Evolutionary conservation across 2,113 vertebrate species (phyloP).

Genomic region (Thryonomys swinderianus): DNA sequence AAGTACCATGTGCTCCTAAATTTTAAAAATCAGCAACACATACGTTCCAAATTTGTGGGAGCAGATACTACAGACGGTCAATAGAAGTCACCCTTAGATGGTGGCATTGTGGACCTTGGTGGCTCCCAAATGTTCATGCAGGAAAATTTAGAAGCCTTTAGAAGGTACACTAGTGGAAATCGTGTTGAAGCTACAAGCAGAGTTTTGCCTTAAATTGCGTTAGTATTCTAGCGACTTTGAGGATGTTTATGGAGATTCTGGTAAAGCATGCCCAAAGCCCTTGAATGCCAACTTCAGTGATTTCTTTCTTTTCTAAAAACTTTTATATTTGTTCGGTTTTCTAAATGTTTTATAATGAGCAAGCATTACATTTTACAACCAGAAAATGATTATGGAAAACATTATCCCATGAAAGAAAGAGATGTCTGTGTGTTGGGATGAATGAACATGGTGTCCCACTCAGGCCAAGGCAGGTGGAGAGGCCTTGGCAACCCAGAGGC

Average conservation of each 20-base stretch:
- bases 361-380: conserved; percentile 32
- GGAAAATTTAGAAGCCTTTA: neutral
- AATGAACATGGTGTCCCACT: conserved; percentile 56
- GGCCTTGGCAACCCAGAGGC: neutral
- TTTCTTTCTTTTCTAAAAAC: neutral
- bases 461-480: neutral
- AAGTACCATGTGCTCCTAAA: neutral
- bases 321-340: conserved; percentile 41
- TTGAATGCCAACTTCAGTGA: conserved; percentile 5
- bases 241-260: neutral
- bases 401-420: conserved; percentile 62
- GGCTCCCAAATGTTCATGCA: neutral
- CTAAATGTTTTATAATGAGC: conserved; percentile 53
- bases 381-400: conserved; percentile 55
- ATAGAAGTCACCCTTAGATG: neutral
- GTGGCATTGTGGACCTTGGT: neutral
- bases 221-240: neutral
- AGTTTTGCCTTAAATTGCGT: neutral
- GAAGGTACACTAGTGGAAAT: neutral
- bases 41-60: neutral
- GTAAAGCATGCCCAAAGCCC: neutral
- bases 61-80: neutral
- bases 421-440: conserved; percentile 55
- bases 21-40: neutral
- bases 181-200: neutral